Base-by-base conservation (phyloP, 2,113 vertebrate genomes). In the Cottus gobio region DNA sequence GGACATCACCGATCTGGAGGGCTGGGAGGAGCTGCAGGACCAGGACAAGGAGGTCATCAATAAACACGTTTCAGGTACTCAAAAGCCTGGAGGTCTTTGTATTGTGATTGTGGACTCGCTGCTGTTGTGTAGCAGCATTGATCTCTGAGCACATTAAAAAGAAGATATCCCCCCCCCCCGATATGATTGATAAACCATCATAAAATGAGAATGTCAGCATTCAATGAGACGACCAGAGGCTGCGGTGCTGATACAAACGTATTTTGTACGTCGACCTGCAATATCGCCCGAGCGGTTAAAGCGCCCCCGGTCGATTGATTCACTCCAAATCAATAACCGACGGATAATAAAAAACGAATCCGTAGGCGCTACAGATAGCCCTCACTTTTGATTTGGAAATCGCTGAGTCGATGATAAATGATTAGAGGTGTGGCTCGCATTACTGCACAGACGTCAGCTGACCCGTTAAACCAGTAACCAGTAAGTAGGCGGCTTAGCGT, bases 1-100 rank as follows among this genome's bases (percentile, higher is more conserved):
- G 64, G 98, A 99, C 77, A 95, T 99, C 82, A 98, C 97, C 0
- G 98, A 99, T 9, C 91, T 99, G 90, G 98, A 99, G 85, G 98
- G 98, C 6, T 99, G 97, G 97, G 96, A 99, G 75, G 97, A 97
- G 71, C 94, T 99, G 24, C 94, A 99, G 84, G 97, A 99, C 9
- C 93, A 90, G 0, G 98, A 99, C 86, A 99, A 97, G 72, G 96
- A 97, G 1, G 79, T 95, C 20, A 97, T 99, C 62, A 96, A 94
- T 79, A 97, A 97, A 74, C 93, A 96, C 0, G 95, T 99, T 44
- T 94, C 96, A 91, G 98, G 98, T 99, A 87, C 71, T 28, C 9
- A 71, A 4, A 12, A 30, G 52, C 15, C 7, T 22, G 18, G 11
- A 18, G n/a, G n/a, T n/a, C n/a, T n/a, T n/a, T n/a, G n/a, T n/a